Conservation (phyloP, 2,888 invertebrate genomes). For the Lepeophtheirus nordmannii region DNA sequence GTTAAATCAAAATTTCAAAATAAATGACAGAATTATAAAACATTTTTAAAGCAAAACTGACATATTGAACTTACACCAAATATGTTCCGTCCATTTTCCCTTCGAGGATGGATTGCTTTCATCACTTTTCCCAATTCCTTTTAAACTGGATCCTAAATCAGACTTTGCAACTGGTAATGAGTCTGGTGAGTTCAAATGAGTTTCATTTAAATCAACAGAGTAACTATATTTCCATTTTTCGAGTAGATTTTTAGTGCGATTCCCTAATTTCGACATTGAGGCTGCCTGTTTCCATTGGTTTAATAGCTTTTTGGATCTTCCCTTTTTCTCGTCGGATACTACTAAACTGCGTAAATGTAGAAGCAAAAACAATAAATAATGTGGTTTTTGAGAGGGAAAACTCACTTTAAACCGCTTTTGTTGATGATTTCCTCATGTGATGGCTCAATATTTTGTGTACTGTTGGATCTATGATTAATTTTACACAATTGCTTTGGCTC, state of each 20-base stretch:
- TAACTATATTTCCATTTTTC: neutral
- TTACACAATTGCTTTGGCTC: no score
- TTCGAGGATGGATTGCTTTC: neutral
- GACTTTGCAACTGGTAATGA: no score
- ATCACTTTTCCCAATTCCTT: neutral
- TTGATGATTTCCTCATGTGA: no score
- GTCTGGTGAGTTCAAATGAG: neutral
- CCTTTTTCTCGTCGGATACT: slow-evolving; percentile 27
- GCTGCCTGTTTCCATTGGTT: slow-evolving; percentile 11
- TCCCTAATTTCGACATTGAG: slow-evolving; percentile 19
- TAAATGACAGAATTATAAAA: neutral
- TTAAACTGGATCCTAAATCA: no score
- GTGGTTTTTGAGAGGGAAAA: no score
- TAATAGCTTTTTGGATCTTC: slow-evolving; percentile 28
- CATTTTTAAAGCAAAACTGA: neutral
- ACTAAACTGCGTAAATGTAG: no score
- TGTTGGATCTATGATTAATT: no score
- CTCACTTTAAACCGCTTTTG: no score
- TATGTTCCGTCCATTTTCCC: slow-evolving; percentile 18
- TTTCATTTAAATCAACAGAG: neutral
- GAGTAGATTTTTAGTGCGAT: slow-evolving; percentile 3
- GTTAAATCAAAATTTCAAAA: no score
- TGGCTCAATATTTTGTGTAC: no score
- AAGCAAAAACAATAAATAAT: no score
- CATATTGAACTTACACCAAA: slow-evolving; percentile 21